Evolutionary conservation across 1,140 invertebrate species (phyloP).

Genomic region (Lepidurus arcticus): DNA sequence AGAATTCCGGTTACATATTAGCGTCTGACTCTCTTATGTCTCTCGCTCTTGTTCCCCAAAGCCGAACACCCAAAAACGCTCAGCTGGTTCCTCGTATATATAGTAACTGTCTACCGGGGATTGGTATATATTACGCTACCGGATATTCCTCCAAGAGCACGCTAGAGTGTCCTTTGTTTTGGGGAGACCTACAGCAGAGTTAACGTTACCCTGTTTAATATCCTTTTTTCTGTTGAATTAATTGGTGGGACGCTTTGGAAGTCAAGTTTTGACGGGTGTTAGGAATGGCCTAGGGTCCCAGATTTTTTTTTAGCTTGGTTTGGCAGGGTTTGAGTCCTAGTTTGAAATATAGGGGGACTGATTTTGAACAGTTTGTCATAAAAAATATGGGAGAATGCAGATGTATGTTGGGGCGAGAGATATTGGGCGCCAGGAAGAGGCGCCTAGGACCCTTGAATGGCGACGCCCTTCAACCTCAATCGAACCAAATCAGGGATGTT

Average conservation of each 20-base stretch:
- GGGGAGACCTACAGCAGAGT: conserved; percentile 1
- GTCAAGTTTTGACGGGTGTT: not conserved
- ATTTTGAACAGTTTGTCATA: conserved; percentile 6
- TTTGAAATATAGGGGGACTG: conserved; percentile 9
- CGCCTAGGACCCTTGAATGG: conserved; percentile 13
- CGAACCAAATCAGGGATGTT: conserved; percentile 17
- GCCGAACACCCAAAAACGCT: too few species aligned
- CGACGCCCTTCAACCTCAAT: conserved; percentile 20
- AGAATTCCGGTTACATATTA: conserved; percentile 16
- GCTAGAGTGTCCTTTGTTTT: not conserved
- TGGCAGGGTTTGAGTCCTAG: not conserved
- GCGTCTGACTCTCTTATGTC: not conserved
- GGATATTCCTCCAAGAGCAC: conserved; percentile 7
- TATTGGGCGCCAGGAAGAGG: conserved; percentile 17
- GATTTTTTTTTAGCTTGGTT: not conserved
- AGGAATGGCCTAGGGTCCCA: not conserved
- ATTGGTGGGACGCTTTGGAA: not conserved
- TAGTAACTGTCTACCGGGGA: not conserved
- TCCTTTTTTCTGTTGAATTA: not conserved
- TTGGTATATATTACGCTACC: not conserved
- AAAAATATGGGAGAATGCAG: not conserved
- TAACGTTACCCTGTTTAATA: not conserved
- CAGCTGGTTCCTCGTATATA: not conserved
- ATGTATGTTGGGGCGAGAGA: not conserved
- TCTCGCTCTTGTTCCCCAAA: not conserved